phyloP scores from a whole-genome alignment of 2,113 vertebrate genomes.

The Ceyx margarethae region DNA sequence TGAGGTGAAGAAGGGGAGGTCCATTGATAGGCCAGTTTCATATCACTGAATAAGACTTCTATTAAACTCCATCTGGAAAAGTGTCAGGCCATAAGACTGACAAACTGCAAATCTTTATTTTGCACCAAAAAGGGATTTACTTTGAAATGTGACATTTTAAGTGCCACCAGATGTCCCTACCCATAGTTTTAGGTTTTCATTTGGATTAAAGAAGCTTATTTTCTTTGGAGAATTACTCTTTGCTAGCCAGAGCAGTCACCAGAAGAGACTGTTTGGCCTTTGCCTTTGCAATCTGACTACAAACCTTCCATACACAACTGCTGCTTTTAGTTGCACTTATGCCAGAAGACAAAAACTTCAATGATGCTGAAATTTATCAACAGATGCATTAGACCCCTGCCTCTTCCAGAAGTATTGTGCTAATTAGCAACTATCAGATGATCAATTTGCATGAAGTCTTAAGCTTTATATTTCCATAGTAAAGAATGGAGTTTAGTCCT shows the following conservation, averaged over 20 bases:
- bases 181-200: not conserved
- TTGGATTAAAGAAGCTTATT: not conserved
- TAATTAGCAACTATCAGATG: not conserved
- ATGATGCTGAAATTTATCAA: not conserved
- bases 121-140: not conserved
- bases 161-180: slow-evolving; percentile 48
- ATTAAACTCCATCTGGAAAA: not conserved
- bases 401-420: not conserved
- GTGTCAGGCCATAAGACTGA: not conserved
- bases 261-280: not conserved
- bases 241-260: not conserved
- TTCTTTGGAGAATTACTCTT: not conserved
- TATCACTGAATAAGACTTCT: not conserved
- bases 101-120: not conserved
- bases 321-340: not conserved
- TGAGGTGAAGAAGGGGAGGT: fast-evolving
- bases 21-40: not conserved
- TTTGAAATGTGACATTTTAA: slow-evolving; percentile 23
- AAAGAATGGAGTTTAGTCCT: not conserved
- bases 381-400: not conserved
- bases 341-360: not conserved
- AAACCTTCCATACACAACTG: not conserved
- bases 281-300: not conserved
- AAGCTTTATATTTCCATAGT: not conserved
- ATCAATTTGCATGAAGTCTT: not conserved